These are phyloP conservation scores for Armadillidium nasatum DNA, from an alignment of 1,140 invertebrate species.

Conservation along the genomic window DNA sequence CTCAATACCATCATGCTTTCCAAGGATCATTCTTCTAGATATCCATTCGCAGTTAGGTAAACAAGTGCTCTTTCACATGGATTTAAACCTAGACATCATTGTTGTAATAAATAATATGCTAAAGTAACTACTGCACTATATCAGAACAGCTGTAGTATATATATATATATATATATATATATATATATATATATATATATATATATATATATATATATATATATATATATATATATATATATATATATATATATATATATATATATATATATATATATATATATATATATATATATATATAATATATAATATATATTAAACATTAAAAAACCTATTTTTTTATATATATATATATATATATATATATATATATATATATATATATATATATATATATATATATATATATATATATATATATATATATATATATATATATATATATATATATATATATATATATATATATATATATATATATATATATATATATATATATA, in stretches of 20 bases:
- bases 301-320: too few species aligned
- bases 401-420: constrained; percentile 6
- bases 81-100: too few species aligned
- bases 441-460: not conserved
- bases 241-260: not conserved
- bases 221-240: constrained; percentile 13
- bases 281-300: not conserved
- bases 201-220: constrained; percentile 8
- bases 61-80: too few species aligned
- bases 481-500: not conserved
- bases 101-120: too few species aligned
- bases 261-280: constrained; percentile 6
- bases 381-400: constrained; percentile 8
- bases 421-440: not conserved
- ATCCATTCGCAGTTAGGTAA: too few species aligned
- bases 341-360: not conserved
- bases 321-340: too few species aligned
- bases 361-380: constrained; percentile 15
- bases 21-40: too few species aligned
- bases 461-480: constrained; percentile 3
- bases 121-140: too few species aligned
- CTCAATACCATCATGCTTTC: too few species aligned
- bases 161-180: too few species aligned
- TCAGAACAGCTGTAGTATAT: too few species aligned
- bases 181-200: not conserved